A percentile compares a stretch with the other conserved stretches of the same genome.
Conservation (phyloP, 2,888 invertebrate genomes). For the Brassicogethes aeneus region DNA sequence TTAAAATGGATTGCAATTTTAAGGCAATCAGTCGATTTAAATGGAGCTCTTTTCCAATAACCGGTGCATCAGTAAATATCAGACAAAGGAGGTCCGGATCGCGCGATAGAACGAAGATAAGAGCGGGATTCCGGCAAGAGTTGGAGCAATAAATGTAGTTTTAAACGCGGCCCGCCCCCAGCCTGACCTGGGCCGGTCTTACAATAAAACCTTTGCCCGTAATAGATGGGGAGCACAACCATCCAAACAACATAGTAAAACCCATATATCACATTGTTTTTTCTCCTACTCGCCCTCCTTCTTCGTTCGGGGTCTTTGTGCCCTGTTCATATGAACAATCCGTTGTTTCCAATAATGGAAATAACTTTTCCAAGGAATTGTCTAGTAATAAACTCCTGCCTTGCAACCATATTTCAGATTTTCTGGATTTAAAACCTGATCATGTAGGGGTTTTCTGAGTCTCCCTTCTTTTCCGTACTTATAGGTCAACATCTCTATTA, state of each 20-base stretch:
- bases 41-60: no score
- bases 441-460: no score
- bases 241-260: conserved; percentile 1
- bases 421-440: no score
- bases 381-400: neutral
- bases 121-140: neutral
- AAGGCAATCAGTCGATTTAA: no score
- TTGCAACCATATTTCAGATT: neutral
- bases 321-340: neutral
- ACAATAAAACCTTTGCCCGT: conserved; percentile 35
- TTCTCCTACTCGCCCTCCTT: neutral
- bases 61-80: neutral
- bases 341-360: neutral
- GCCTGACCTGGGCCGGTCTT: conserved; percentile 31
- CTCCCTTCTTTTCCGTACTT: no score
- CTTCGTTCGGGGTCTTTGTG: neutral
- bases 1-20: no score
- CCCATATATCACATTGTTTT: conserved; percentile 1
- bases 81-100: neutral
- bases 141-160: conserved; percentile 2
- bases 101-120: neutral
- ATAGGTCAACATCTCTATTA: no score
- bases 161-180: conserved; percentile 2
- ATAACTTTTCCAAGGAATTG: neutral
- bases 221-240: conserved; percentile 28